Conservation (phyloP, 2,888 invertebrate genomes). For the Temnothorax unifasciatus region DNA sequence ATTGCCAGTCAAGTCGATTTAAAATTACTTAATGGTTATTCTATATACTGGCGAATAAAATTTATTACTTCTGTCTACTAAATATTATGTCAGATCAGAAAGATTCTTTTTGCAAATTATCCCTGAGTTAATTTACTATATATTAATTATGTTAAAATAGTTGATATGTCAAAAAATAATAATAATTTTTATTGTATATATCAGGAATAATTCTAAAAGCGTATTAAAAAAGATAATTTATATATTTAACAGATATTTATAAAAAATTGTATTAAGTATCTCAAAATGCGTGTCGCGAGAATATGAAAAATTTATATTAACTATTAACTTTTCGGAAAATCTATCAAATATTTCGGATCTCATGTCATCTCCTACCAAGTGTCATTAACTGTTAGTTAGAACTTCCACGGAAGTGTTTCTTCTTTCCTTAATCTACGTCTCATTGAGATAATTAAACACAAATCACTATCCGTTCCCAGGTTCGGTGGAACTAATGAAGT, state of each 20-base stretch:
- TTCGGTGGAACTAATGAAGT: constrained; percentile 55
- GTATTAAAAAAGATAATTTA: too few relatives aligned
- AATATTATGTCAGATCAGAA: not conserved
- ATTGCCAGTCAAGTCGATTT: too few relatives aligned
- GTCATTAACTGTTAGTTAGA: not conserved
- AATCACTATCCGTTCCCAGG: constrained; percentile 57
- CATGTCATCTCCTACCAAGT: not conserved
- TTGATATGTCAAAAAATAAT: not conserved
- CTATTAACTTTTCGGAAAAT: not conserved
- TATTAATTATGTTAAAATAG: not conserved
- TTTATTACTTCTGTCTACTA: too few relatives aligned
- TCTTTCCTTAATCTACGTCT: constrained; percentile 9
- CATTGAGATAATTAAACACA: constrained; percentile 52
- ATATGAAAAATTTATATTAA: not conserved
- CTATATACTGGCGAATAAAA: too few relatives aligned
- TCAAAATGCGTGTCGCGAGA: not conserved
- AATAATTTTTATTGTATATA: not conserved
- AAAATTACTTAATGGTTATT: too few relatives aligned
- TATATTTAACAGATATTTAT: not conserved
- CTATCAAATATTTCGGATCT: not conserved
- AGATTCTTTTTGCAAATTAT: not conserved
- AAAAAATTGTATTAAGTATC: not conserved
- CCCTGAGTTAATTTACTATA: not conserved
- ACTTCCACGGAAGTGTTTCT: not conserved
- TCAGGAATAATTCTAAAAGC: not conserved